These are phyloP conservation scores for Hydractinia symbiolongicarpus DNA, from an alignment of 30 jellyfish, hydroid and myxozoan genomes.

Conservation along the genomic window DNA sequence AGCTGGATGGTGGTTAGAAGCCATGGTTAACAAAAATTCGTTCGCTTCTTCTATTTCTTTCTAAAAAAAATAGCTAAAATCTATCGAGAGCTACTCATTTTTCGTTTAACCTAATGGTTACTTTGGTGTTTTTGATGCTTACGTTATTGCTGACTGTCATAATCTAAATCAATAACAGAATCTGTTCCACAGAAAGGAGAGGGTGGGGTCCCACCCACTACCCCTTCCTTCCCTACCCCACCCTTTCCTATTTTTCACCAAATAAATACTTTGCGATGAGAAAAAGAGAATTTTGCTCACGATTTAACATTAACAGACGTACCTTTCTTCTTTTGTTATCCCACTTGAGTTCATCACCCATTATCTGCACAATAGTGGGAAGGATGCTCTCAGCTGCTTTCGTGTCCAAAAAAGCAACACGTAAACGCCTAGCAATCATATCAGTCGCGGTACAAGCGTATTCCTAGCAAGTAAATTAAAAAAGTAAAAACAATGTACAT, in stretches of 20 bases:
- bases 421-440: slow-evolving; percentile 74
- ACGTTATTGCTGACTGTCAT: no score
- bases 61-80: slow-evolving; percentile 19
- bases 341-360: slow-evolving; percentile 89
- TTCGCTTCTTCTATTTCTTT: slow-evolving; percentile 50
- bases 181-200: no score
- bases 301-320: not conserved
- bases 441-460: slow-evolving; percentile 83
- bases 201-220: no score
- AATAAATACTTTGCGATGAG: no score
- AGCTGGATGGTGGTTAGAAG: not conserved
- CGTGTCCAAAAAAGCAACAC: slow-evolving; percentile 68
- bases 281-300: no score
- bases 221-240: no score
- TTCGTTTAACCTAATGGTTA: no score
- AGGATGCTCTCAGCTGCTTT: slow-evolving; percentile 72
- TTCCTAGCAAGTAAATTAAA: slow-evolving; percentile 44
- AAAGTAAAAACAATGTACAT: not conserved
- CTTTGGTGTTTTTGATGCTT: no score
- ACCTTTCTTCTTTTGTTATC: slow-evolving; percentile 61
- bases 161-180: no score
- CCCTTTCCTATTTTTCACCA: no score
- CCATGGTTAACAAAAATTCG: slow-evolving; percentile 32
- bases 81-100: not conserved
- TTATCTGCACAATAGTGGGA: slow-evolving; percentile 58